Base-by-base conservation (phyloP, 1,140 invertebrate species). In the Leguminivora glycinivorella region DNA sequence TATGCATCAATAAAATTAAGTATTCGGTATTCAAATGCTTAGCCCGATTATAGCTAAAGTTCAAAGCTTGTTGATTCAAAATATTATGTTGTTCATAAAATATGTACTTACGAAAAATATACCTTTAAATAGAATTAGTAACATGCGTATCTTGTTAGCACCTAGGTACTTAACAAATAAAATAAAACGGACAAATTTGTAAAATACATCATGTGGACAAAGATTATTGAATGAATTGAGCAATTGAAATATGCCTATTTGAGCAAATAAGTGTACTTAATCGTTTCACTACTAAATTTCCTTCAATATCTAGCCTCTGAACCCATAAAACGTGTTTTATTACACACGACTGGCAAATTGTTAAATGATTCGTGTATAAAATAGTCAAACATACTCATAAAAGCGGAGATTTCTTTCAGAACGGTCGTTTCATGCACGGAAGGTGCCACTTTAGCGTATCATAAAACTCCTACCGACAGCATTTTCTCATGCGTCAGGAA, bases 301-400 rank as follows among this genome's bases (percentile, higher is more conserved):
- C 22, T 22, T 22, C 19, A 52, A 52, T 52, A n/a, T 52, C 47
- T 22, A 63, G 25, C 25, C 58, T 63, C 47, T 63, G 25, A 31
- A 63, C 26, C 12, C 58, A 63, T 63, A 63, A 63, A 63, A 31
- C 26, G 58, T 63, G 58, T 34, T 63, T 63, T 63, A 63, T 63
- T 63, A 63, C 58, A 63, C 58, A 63, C 58, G 58, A 17, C 58
- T 63, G 58, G 26, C 58, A 63, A 63, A 63, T 63, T 63, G 58
- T 34, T 63, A 63, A 63, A 63, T 63, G 58, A 63, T 63, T 63
- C 58, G 58, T 63, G 58, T 31, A 63, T 63, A 63, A 29, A 63
- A 63, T 63, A 63, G 58, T 63, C 58, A 34, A 63, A 63, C 58
- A 63, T 19, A 63, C 29, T 63, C 58, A 63, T 63, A 63, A 63